A percentile compares a stretch with the other conserved stretches of the same genome.
Conservation (phyloP, 2,797 vertebrate species). For the Anabacerthia variegaticeps region DNA sequence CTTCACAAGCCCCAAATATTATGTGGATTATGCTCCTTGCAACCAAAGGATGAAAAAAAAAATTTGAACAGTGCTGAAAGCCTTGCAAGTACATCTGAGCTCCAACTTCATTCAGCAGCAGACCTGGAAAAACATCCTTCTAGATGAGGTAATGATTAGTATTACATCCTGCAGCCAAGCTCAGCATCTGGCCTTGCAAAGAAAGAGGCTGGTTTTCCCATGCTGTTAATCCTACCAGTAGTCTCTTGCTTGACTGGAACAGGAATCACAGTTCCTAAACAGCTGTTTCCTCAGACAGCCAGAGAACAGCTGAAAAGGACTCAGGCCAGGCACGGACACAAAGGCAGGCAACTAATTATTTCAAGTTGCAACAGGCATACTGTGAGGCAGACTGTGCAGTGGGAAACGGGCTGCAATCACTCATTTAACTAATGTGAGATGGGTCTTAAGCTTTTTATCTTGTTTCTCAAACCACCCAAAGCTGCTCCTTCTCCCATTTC, state of each 20-base stretch:
- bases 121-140: constrained; percentile 31
- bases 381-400: not conserved
- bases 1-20: not conserved
- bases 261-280: constrained; percentile 27
- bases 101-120: not conserved
- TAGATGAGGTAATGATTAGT: constrained; percentile 30
- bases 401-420: not conserved
- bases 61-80: not conserved
- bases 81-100: not conserved
- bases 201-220: not conserved
- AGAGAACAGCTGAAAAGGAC: constrained; percentile 42
- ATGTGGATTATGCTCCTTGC: not conserved
- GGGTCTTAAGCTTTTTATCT: not conserved
- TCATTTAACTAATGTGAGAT: not conserved
- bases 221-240: constrained; percentile 31
- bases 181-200: constrained; percentile 42
- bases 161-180: constrained; percentile 27
- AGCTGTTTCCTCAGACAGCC: constrained; percentile 36
- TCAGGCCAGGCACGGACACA: not conserved
- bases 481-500: not conserved
- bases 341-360: not conserved
- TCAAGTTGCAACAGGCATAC: not conserved
- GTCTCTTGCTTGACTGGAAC: constrained; percentile 8
- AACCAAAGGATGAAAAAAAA: not conserved
- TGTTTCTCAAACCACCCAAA: not conserved